Evolutionary conservation across 2,888 invertebrate genomes (phyloP), one percentile per base, ranked within the genome.

Genomic region (Parascotia fuliginaria): DNA sequence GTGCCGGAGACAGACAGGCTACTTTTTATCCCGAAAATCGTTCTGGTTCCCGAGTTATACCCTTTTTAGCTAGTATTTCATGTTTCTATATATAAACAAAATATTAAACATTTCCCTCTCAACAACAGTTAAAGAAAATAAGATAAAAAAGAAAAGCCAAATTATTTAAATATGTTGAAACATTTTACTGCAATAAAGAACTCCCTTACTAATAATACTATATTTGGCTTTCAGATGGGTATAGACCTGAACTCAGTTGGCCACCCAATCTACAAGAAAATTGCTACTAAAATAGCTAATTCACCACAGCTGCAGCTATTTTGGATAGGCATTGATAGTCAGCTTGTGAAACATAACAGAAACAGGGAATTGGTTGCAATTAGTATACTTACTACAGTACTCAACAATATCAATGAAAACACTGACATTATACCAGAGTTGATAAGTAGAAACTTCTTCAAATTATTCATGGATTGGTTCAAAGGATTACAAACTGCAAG

Each of bases 201-300:
- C n/a, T n/a, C n/a, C n/a, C n/a, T n/a, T n/a, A n/a, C n/a, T n/a
- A n/a, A n/a, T n/a, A n/a, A n/a, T n/a, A n/a, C n/a, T n/a, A n/a
- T n/a, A n/a, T n/a, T 36, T 44, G 2, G 32, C 67, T 91, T 93
- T 50, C 80, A 95, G 95, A 87, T 92, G 59, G 92, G 94, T 39
- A 93, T 94, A 37, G 93, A 94, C 73, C 88, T 93, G 60, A 85
- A 91, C 60, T 90, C 93, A 16, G 81, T 93, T 12, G 89, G 91
- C 49, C 95, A 96, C 81, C 96, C 96, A 14, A 89, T 95, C 33
- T 95, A 94, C 77, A 93, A 94, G 62, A 80, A 92, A 59, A 93
- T 96, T 64, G 93, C 93, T 19, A 82, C 83, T 39, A 85, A 92
- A 61, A 80, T 95, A 38, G 91, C 92, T 0, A 83, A 85, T 45